phyloP scores from a whole-genome alignment of 2,888 invertebrate species.

The Drosophila stalkeri region DNA sequence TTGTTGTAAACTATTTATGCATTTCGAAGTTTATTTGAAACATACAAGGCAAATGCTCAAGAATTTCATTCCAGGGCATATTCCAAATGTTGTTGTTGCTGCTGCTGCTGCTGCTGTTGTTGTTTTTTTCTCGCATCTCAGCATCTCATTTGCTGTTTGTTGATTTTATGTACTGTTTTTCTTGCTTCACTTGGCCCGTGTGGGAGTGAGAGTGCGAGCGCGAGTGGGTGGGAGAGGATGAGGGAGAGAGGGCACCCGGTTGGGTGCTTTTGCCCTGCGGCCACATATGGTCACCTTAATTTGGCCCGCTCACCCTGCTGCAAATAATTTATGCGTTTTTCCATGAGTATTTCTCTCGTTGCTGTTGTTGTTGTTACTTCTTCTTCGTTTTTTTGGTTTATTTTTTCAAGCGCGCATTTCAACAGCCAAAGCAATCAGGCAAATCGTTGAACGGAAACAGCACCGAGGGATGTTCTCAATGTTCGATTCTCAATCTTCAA shows the following conservation, averaged over 20 bases:
- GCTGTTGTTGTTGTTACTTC: neutral
- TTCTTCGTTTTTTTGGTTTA: conserved; percentile 62
- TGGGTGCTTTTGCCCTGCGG: conserved; percentile 58
- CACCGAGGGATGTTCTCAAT: conserved; percentile 59
- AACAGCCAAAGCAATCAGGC: conserved; percentile 77
- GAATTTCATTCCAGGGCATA: conserved; percentile 62
- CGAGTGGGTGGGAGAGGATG: neutral
- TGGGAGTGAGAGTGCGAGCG: neutral
- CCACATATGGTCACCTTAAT: conserved; percentile 80
- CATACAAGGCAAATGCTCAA: conserved; percentile 52
- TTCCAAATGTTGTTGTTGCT: conserved; percentile 47
- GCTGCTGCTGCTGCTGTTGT: conserved; percentile 28
- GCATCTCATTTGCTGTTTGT: conserved; percentile 63
- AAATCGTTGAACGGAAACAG: conserved; percentile 67
- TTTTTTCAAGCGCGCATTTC: conserved; percentile 78
- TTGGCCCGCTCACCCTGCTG: conserved; percentile 48
- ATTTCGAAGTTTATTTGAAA: conserved; percentile 79
- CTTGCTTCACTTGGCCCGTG: conserved; percentile 69
- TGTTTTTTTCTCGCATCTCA: conserved; percentile 22
- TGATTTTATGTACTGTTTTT: conserved; percentile 79
- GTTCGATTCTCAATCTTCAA: conserved; percentile 20
- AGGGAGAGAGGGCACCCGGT: conserved; percentile 8
- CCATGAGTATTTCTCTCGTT: conserved; percentile 42
- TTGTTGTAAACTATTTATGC: conserved; percentile 80
- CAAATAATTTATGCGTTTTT: conserved; percentile 76